Evolutionary conservation across 2,888 invertebrate species (phyloP).

Genomic region (Ceramica pisi): DNA sequence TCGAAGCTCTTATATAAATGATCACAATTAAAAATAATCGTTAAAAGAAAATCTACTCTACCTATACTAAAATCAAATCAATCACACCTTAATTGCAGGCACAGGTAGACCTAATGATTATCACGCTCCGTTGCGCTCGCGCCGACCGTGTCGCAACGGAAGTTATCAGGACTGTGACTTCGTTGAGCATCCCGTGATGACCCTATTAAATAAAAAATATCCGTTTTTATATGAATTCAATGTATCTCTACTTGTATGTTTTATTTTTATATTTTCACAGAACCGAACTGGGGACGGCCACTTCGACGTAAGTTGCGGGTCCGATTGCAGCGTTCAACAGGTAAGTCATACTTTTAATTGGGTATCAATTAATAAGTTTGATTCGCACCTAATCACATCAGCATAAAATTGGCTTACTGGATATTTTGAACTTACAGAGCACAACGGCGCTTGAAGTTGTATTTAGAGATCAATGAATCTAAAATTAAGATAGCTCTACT

Average conservation of each 20-base stretch:
- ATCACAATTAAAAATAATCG: too few species aligned
- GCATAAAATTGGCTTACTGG: constrained; percentile 1
- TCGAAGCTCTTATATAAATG: too few species aligned
- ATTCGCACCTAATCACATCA: neutral
- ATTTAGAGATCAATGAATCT: neutral
- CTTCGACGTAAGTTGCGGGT: constrained; percentile 93
- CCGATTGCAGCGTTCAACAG: constrained; percentile 93
- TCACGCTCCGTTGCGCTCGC: constrained; percentile 83
- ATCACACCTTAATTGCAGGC: constrained; percentile 66
- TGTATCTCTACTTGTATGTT: neutral
- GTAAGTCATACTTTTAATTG: constrained; percentile 77
- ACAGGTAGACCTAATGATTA: constrained; percentile 75
- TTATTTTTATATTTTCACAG: constrained; percentile 82
- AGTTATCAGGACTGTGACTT: constrained; percentile 78
- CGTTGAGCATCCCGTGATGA: constrained; percentile 72
- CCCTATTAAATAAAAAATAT: constrained; percentile 65
- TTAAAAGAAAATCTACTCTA: neutral
- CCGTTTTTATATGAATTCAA: constrained; percentile 37
- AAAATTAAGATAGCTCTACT: neutral
- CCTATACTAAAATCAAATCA: constrained; percentile 59
- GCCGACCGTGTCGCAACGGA: constrained; percentile 79
- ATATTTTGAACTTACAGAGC: constrained; percentile 15
- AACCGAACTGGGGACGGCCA: constrained; percentile 93
- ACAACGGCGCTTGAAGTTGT: constrained; percentile 7
- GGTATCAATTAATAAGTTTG: neutral